Conservation (phyloP, 2,888 invertebrate species). For the Eristalis pertinax region DNA sequence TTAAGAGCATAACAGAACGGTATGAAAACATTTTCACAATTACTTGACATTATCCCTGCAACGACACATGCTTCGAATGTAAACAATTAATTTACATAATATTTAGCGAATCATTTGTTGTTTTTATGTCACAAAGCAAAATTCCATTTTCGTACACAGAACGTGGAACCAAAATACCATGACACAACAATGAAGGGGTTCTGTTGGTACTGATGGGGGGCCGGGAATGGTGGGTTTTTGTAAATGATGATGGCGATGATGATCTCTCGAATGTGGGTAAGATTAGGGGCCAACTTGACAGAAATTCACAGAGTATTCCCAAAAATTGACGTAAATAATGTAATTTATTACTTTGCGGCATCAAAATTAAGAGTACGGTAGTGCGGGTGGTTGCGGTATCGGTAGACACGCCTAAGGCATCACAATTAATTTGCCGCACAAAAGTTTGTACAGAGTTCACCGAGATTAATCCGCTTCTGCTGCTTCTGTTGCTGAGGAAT, state of each 20-base stretch:
- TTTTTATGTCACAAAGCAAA: constrained; percentile 22
- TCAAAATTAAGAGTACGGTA: constrained; percentile 43
- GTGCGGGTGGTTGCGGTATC: constrained; percentile 31
- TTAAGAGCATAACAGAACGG: neutral
- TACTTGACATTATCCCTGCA: constrained; percentile 30
- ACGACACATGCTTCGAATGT: constrained; percentile 54
- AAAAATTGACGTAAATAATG: constrained; percentile 50
- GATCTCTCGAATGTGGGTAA: neutral
- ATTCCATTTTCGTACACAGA: neutral
- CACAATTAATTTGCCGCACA: constrained; percentile 57
- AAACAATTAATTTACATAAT: constrained; percentile 53
- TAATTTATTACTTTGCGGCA: constrained; percentile 55
- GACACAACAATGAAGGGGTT: constrained; percentile 6
- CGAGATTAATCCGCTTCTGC: constrained; percentile 49
- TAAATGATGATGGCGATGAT: constrained; percentile 30
- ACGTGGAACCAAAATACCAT: neutral
- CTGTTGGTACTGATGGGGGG: neutral
- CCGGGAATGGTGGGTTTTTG: neutral
- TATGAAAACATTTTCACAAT: constrained; percentile 36
- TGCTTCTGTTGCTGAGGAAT: constrained; percentile 32
- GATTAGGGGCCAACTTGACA: constrained; percentile 13
- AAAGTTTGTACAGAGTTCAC: constrained; percentile 39
- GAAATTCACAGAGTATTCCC: constrained; percentile 29
- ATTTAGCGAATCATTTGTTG: constrained; percentile 29
- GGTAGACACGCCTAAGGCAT: constrained; percentile 49